These are phyloP conservation scores for Punctoribates punctum DNA, from an alignment of 2,888 invertebrate species.

Conservation along the genomic window DNA sequence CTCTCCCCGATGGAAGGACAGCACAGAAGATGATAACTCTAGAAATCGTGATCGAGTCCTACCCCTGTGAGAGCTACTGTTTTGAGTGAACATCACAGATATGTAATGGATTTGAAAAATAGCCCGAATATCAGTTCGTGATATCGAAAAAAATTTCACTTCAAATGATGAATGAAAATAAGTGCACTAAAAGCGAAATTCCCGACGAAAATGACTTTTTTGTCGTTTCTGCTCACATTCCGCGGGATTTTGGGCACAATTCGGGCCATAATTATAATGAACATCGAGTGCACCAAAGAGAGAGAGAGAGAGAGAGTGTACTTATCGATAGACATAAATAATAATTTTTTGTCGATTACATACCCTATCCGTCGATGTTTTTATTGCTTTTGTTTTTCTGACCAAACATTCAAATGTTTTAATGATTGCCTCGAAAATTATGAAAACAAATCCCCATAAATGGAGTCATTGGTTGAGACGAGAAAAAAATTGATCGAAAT, in stretches of 20 bases:
- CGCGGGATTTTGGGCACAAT: background rate
- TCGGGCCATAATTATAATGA: background rate
- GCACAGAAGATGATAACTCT: background rate
- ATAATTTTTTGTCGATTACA: too few species aligned
- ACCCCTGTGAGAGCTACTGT: slow-evolving; percentile 28
- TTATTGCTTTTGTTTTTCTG: too few species aligned
- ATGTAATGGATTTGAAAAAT: background rate
- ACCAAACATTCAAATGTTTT: too few species aligned
- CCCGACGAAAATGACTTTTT: slow-evolving; percentile 25
- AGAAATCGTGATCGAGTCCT: background rate
- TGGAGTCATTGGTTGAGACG: too few species aligned
- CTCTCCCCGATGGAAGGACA: background rate
- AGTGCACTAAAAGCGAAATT: background rate
- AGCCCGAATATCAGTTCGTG: slow-evolving; percentile 34
- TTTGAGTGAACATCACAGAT: background rate
- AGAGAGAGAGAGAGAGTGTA: too few species aligned
- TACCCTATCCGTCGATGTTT: too few species aligned
- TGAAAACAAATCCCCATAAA: too few species aligned
- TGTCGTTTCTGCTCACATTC: background rate
- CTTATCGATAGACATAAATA: too few species aligned
- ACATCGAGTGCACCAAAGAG: background rate
- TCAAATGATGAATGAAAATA: slow-evolving; percentile 35
- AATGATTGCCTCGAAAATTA: too few species aligned
- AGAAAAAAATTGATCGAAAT: slow-evolving; percentile 7
- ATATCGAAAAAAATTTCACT: background rate